phyloP scores from a whole-genome alignment of 1,140 invertebrate genomes.

The Neodiprion fabricii region DNA sequence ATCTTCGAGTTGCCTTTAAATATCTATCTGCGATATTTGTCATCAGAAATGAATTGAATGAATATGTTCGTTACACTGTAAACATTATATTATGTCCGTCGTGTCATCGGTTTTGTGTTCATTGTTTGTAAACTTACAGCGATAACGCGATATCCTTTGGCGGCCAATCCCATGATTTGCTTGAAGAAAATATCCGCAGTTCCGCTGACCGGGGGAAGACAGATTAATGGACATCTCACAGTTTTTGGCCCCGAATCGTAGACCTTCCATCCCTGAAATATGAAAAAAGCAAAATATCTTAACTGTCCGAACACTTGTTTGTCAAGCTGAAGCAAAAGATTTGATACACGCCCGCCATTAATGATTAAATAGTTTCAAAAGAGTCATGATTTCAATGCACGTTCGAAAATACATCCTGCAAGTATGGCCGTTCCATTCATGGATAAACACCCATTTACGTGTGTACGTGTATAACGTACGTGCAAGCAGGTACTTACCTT shows the following conservation, averaged over 20 bases:
- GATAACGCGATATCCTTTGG: constrained; percentile 84
- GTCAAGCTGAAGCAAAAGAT: constrained; percentile 23
- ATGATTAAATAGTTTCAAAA: not conserved
- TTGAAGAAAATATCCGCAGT: constrained; percentile 89
- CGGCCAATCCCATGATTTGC: constrained; percentile 80
- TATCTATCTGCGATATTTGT: no score
- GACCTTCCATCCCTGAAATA: constrained; percentile 79
- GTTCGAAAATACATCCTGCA: not conserved
- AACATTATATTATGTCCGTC: no score
- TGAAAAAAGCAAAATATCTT: constrained; percentile 31
- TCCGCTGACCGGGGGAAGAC: constrained; percentile 87
- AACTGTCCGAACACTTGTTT: constrained; percentile 10
- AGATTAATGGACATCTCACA: constrained; percentile 81
- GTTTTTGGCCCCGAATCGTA: constrained; percentile 87
- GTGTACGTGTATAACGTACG: no score
- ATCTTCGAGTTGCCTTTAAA: no score
- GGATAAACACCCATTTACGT: no score
- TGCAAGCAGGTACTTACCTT: constrained; percentile 65
- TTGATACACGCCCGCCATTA: constrained; percentile 24
- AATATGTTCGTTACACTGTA: no score
- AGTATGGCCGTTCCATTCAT: no score
- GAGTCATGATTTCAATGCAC: not conserved
- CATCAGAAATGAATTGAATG: no score
- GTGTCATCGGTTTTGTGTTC: no score
- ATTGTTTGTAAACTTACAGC: constrained; percentile 63